These are phyloP conservation scores for Itoplectis maculator DNA, from an alignment of 2,888 invertebrate species.

Conservation along the genomic window DNA sequence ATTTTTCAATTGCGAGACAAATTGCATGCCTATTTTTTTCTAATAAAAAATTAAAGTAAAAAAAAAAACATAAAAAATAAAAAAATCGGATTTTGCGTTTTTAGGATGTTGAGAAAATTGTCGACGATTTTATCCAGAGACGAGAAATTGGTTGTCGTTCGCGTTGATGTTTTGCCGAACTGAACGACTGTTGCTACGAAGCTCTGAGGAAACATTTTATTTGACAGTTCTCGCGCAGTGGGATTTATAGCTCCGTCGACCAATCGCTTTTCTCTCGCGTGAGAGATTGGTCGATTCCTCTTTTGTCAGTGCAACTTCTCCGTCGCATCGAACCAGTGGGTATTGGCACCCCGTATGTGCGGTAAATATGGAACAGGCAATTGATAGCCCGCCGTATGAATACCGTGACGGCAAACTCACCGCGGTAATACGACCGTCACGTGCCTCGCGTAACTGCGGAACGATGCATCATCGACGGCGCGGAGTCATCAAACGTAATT, in stretches of 20 bases:
- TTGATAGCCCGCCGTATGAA: background rate
- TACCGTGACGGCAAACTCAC: background rate
- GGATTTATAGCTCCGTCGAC: background rate
- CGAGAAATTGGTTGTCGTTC: no score
- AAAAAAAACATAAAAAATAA: no score
- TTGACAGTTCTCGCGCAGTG: no score
- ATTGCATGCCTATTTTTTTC: background rate
- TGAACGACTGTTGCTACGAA: background rate
- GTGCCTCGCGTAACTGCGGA: background rate
- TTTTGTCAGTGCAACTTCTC: background rate
- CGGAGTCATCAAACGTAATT: background rate
- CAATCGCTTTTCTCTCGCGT: no score
- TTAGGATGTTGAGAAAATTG: no score
- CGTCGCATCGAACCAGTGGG: background rate
- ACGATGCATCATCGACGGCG: slow-evolving; percentile 13
- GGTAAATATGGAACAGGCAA: background rate
- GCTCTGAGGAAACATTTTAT: no score
- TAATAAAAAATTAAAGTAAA: no score
- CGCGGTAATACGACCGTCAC: background rate
- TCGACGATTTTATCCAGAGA: no score
- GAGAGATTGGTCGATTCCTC: no score
- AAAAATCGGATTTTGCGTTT: no score
- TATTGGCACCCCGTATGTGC: background rate
- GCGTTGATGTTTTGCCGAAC: no score
- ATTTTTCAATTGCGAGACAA: background rate